Conservation (phyloP, 2,888 invertebrate species). For the Caenorhabditis sp. region DNA sequence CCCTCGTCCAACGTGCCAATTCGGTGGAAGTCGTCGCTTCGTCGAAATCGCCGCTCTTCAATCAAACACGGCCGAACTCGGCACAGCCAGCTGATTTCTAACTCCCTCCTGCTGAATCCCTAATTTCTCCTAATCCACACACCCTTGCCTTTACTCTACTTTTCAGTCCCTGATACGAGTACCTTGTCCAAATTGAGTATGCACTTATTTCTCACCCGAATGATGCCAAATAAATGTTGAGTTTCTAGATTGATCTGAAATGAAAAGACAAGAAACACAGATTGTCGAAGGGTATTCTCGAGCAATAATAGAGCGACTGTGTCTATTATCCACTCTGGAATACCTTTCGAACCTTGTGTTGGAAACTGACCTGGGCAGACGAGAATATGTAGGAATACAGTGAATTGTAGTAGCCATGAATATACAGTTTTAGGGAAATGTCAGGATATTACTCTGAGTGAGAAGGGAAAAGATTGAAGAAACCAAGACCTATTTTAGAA, state of each 20-base stretch:
- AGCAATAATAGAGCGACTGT: slow-evolving; percentile 65
- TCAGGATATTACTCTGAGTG: no score
- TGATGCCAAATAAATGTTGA: slow-evolving; percentile 5
- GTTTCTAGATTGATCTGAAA: no score
- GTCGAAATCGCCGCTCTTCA: slow-evolving; percentile 29
- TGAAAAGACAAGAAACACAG: slow-evolving; percentile 9
- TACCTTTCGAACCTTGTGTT: slow-evolving; percentile 48
- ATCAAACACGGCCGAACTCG: slow-evolving; percentile 37
- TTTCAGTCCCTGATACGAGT: neutral
- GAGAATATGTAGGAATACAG: neutral
- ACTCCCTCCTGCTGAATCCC: neutral
- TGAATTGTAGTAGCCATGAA: no score
- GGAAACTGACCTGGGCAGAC: neutral
- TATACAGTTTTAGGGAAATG: no score
- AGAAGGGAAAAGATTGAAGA: no score
- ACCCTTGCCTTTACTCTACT: neutral
- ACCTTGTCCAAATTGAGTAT: neutral
- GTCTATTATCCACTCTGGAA: slow-evolving; percentile 68
- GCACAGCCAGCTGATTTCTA: slow-evolving; percentile 49
- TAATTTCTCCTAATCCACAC: no score
- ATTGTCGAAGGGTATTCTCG: slow-evolving; percentile 69
- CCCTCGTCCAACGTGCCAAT: slow-evolving; percentile 41
- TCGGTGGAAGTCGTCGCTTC: slow-evolving; percentile 50
- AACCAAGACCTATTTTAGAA: no score
- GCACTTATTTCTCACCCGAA: slow-evolving; percentile 9